These are phyloP conservation scores for Icerya purchasi DNA, from an alignment of 2,888 invertebrate species.

Conservation along the genomic window DNA sequence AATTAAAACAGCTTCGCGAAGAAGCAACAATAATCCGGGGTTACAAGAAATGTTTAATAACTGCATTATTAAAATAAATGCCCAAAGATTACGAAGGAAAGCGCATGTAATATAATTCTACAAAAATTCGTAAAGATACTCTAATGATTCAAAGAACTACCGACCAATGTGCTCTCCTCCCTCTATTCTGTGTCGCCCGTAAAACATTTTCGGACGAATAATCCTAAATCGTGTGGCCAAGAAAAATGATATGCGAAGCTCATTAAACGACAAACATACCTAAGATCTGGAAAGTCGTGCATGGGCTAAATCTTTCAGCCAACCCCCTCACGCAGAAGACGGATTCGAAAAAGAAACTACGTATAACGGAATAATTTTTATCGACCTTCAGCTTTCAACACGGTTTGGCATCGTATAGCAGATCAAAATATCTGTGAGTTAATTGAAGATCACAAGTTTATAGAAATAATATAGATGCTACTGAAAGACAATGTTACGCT, in stretches of 20 bases:
- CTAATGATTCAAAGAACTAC: too few relatives aligned
- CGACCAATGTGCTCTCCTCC: too few relatives aligned
- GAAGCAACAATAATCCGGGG: too few relatives aligned
- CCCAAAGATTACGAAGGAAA: too few relatives aligned
- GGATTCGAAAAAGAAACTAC: neutral
- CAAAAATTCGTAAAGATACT: too few relatives aligned
- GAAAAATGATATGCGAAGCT: neutral
- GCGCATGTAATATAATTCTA: too few relatives aligned
- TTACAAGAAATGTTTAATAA: too few relatives aligned
- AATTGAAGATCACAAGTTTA: neutral
- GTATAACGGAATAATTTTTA: neutral
- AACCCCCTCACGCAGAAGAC: neutral
- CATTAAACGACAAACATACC: too few relatives aligned
- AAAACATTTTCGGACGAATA: neutral
- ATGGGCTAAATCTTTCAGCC: neutral
- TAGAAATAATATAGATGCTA: neutral
- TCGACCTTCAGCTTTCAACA: neutral
- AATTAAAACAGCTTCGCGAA: too few relatives aligned
- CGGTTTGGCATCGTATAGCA: neutral
- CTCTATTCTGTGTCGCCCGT: neutral
- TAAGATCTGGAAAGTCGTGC: neutral
- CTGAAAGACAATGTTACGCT: neutral
- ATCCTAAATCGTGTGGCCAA: neutral
- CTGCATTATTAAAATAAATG: too few relatives aligned
- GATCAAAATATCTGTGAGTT: neutral